Conservation (phyloP, 2,888 invertebrate genomes). For the Ennomos quercinarius region DNA sequence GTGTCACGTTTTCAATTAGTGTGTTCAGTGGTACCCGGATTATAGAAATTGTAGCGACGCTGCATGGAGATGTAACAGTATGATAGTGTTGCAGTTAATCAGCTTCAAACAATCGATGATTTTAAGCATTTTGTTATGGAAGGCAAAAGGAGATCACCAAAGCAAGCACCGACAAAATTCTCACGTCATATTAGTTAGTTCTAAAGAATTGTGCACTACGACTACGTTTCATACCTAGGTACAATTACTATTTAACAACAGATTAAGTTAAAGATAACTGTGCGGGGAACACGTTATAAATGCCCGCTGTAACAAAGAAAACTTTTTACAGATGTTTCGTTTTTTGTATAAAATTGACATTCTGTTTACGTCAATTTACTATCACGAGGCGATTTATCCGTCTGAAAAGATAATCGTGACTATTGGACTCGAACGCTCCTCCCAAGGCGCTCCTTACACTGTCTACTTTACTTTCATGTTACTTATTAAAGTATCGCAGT, state of each 20-base stretch:
- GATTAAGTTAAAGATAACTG: too few species aligned
- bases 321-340: too few species aligned
- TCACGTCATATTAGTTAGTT: too few species aligned
- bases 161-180: too few species aligned
- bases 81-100: not conserved
- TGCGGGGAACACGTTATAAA: too few species aligned
- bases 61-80: not conserved
- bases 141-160: too few species aligned
- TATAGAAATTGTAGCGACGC: constrained; percentile 54
- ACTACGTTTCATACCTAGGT: too few species aligned
- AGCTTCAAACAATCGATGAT: not conserved
- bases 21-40: constrained; percentile 60
- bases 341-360: not conserved
- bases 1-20: constrained; percentile 82
- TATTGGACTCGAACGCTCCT: constrained; percentile 32
- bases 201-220: too few species aligned
- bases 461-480: constrained; percentile 39
- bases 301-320: too few species aligned
- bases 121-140: too few species aligned
- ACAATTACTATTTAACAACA: too few species aligned
- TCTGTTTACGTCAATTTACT: not conserved
- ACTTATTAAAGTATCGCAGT: constrained; percentile 37
- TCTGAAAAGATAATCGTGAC: constrained; percentile 48
- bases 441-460: constrained; percentile 28
- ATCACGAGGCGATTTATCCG: constrained; percentile 46